Conservation (phyloP, 1,140 invertebrate species). For the Cecropterus lyciades region DNA sequence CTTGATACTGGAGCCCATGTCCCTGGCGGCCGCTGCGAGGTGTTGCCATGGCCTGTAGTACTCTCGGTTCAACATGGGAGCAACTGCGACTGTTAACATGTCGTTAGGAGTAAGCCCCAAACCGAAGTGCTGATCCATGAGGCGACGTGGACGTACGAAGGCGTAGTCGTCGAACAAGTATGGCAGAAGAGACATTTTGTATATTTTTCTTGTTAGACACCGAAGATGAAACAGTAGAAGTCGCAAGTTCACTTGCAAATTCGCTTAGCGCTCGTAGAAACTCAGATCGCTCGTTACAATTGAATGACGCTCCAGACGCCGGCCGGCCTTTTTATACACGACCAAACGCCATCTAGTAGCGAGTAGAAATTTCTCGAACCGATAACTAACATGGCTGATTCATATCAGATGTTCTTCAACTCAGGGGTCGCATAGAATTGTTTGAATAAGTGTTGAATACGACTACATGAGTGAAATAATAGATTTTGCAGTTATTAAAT, state of each 20-base stretch:
- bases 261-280: neutral
- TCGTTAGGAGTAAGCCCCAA: constrained; percentile 83
- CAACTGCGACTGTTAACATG: constrained; percentile 68
- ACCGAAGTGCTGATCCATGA: constrained; percentile 87
- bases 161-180: constrained; percentile 58
- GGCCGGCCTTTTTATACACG: constrained; percentile 48
- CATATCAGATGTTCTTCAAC: constrained; percentile 38
- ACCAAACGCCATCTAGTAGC: constrained; percentile 63
- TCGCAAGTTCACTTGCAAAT: constrained; percentile 19
- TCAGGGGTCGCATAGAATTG: constrained; percentile 31
- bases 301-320: constrained; percentile 22
- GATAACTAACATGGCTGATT: constrained; percentile 23
- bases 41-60: constrained; percentile 85
- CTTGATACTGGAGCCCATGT: constrained; percentile 71
- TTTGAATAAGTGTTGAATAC: too few relatives aligned
- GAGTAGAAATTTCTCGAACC: constrained; percentile 62
- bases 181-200: constrained; percentile 67
- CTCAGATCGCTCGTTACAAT: constrained; percentile 37
- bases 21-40: constrained; percentile 52
- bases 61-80: constrained; percentile 52
- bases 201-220: constrained; percentile 6
- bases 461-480: too few relatives aligned
- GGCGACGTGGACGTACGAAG: constrained; percentile 69
- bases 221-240: constrained; percentile 1
- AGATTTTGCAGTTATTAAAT: too few relatives aligned